Percentiles rank a stretch among this genome's conserved stretches.
Evolutionary conservation across 2,797 vertebrate species (phyloP).

Genomic region (Threskiornis aethiopicus): DNA sequence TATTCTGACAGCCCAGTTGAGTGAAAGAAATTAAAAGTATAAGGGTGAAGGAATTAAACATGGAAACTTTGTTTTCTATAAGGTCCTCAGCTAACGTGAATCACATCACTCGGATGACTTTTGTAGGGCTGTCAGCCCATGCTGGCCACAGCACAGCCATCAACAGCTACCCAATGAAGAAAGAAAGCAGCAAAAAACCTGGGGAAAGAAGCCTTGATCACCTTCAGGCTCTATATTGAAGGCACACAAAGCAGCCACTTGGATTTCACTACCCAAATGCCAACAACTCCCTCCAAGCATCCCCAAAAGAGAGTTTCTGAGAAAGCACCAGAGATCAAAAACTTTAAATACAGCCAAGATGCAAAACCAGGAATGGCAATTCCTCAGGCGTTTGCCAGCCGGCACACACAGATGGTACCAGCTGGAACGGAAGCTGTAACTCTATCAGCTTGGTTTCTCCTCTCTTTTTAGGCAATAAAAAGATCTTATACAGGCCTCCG

Average conservation of each 20-base stretch:
- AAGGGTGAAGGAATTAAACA: neutral
- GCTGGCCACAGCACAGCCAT: neutral
- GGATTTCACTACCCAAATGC: neutral
- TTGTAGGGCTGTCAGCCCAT: neutral
- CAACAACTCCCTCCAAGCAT: neutral
- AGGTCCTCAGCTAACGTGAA: neutral
- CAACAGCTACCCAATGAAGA: neutral
- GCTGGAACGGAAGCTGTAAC: neutral
- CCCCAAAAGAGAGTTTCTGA: neutral
- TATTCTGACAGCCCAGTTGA: neutral
- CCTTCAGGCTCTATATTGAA: neutral
- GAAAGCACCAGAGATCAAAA: neutral
- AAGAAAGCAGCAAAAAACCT: neutral
- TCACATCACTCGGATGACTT: neutral
- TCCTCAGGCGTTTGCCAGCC: neutral
- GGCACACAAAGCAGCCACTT: neutral
- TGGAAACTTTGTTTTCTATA: neutral
- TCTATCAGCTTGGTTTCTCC: neutral
- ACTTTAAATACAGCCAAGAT: neutral
- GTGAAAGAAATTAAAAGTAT: neutral
- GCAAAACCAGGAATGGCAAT: neutral
- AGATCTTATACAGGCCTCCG: neutral
- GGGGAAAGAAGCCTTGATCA: neutral
- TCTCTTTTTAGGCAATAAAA: neutral
- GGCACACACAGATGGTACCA: fast-evolving